Conservation (phyloP, 1,140 invertebrate species). For the Sycophaga agraensis region DNA sequence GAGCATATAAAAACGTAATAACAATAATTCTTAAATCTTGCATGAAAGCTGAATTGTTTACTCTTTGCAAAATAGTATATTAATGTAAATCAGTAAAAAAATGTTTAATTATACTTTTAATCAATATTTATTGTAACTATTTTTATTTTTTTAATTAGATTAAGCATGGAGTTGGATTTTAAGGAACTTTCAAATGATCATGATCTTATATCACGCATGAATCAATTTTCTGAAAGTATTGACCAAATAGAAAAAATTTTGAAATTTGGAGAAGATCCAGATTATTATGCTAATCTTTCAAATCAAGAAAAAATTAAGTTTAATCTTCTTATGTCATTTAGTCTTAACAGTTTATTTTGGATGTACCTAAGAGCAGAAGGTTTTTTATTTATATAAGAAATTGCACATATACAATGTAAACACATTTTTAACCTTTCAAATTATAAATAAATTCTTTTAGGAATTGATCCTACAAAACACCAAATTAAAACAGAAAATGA, state of each 20-base stretch:
- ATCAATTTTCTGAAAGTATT: slow-evolving; percentile 41
- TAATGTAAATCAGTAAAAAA: no score
- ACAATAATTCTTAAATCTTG: no score
- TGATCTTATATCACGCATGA: slow-evolving; percentile 40
- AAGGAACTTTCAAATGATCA: slow-evolving; percentile 46
- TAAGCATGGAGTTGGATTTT: slow-evolving; percentile 43
- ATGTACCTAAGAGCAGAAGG: slow-evolving; percentile 56
- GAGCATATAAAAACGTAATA: no score
- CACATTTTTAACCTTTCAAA: neutral
- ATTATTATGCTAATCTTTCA: slow-evolving; percentile 49
- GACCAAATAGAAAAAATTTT: slow-evolving; percentile 45
- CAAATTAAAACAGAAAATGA: slow-evolving; percentile 53
- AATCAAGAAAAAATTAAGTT: slow-evolving; percentile 55
- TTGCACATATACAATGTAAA: neutral
- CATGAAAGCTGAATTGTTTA: no score
- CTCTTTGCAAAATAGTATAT: no score
- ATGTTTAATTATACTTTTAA: no score
- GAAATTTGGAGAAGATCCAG: slow-evolving; percentile 37
- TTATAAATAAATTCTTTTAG: slow-evolving; percentile 34
- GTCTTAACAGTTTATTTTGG: slow-evolving; percentile 58
- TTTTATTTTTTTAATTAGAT: neutral
- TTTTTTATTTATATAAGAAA: slow-evolving; percentile 7
- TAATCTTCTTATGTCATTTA: slow-evolving; percentile 56
- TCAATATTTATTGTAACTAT: no score
- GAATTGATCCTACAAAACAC: slow-evolving; percentile 45